Evolutionary conservation across 37 sponge, comb jelly and placozoan species (phyloP).

Genomic region (Petrosia ficiformis): DNA sequence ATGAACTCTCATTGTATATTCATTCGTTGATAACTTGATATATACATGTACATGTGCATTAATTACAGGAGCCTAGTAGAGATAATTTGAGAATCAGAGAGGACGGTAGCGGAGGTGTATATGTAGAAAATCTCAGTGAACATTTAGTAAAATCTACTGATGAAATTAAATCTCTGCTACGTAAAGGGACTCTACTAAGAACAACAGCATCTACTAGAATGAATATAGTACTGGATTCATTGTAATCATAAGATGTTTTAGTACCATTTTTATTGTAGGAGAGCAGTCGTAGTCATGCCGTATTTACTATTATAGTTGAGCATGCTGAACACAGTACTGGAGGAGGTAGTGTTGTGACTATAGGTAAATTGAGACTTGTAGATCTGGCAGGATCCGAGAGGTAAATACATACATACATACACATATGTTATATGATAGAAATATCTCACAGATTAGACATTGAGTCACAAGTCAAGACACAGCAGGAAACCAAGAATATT

Average conservation of each 20-base stretch:
- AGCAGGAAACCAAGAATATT: slow-evolving; percentile 92
- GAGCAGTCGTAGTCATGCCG: slow-evolving; percentile 86
- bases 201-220: slow-evolving; percentile 78
- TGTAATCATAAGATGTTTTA: background rate
- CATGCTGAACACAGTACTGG: slow-evolving; percentile 50
- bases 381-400: slow-evolving; percentile 97
- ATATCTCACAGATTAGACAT: slow-evolving; percentile 41
- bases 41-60: slow-evolving; percentile 1
- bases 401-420: too few species aligned
- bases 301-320: slow-evolving; percentile 90
- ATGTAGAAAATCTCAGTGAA: slow-evolving; percentile 79
- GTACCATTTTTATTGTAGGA: slow-evolving; percentile 28
- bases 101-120: slow-evolving; percentile 63
- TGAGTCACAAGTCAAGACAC: slow-evolving; percentile 75
- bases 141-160: slow-evolving; percentile 74
- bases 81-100: slow-evolving; percentile 75
- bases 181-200: slow-evolving; percentile 60
- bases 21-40: too few species aligned
- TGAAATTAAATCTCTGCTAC: slow-evolving; percentile 64
- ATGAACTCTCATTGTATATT: too few species aligned
- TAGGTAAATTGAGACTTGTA: slow-evolving; percentile 95
- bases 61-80: slow-evolving; percentile 23
- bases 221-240: slow-evolving; percentile 58
- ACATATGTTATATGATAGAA: background rate
- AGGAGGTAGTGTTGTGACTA: slow-evolving; percentile 65